phyloP scores from a whole-genome alignment of 2,113 vertebrate genomes.

The Nycticorax nycticorax region DNA sequence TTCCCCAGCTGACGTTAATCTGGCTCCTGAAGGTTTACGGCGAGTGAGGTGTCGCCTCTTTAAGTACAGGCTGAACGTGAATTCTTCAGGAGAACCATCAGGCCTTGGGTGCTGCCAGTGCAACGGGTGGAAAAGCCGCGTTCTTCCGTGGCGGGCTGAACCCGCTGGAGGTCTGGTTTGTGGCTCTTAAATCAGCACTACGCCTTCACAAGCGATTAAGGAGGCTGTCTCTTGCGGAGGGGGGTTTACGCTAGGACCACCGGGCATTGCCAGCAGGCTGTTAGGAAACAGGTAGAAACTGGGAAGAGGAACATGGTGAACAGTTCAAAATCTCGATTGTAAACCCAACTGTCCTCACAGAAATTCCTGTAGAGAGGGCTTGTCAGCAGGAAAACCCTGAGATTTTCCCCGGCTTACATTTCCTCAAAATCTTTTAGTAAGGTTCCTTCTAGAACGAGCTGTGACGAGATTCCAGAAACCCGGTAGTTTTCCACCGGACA shows the following conservation, averaged over 20 bases:
- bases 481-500: accelerated
- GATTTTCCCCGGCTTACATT: background rate
- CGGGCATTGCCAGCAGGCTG: too few species aligned
- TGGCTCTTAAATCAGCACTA: background rate
- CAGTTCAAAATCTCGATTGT: background rate
- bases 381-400: background rate
- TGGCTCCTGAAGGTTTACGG: background rate
- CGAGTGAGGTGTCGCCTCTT: accelerated
- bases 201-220: too few species aligned
- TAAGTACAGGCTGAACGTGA: background rate
- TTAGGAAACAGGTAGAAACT: background rate
- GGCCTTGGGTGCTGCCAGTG: too few species aligned
- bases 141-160: too few species aligned
- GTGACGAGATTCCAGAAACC: background rate
- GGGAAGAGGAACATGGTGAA: background rate
- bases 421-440: background rate
- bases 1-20: background rate
- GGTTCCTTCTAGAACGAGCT: background rate
- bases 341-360: background rate
- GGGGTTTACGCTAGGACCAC: background rate
- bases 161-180: background rate
- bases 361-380: background rate
- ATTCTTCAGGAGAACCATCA: background rate
- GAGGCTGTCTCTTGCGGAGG: background rate
- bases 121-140: accelerated